These are phyloP conservation scores for Pseudocheirus occidentalis DNA, from an alignment of 2,797 vertebrate genomes.

Conservation along the genomic window DNA sequence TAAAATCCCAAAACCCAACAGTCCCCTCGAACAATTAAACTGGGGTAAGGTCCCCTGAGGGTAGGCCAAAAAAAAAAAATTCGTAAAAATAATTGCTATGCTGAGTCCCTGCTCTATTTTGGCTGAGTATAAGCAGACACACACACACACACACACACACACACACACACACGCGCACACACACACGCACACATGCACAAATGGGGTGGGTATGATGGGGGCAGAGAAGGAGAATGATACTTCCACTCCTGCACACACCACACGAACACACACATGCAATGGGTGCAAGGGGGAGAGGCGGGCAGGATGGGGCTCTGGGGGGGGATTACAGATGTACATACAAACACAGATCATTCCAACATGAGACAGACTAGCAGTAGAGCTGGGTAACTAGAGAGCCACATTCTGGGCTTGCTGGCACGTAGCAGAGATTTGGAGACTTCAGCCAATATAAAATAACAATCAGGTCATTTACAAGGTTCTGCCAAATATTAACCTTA, in stretches of 20 bases:
- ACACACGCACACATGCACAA: not conserved
- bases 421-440: conserved; percentile 81
- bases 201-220: no score
- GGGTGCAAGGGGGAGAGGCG: not conserved
- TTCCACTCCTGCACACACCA: not conserved
- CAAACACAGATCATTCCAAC: conserved; percentile 76
- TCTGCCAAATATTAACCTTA: conserved; percentile 88
- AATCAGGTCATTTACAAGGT: conserved; percentile 88
- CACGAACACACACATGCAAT: not conserved
- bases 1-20: conserved; percentile 86
- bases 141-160: conserved; percentile 10
- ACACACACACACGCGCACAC: not conserved
- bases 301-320: not conserved
- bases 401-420: conserved; percentile 81
- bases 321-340: not conserved
- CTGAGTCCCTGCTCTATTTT: conserved; percentile 83
- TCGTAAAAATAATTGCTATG: conserved; percentile 85
- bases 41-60: conserved; percentile 85
- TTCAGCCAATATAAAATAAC: conserved; percentile 88
- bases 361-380: conserved; percentile 78
- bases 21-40: conserved; percentile 85
- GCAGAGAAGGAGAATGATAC: not conserved
- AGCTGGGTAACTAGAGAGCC: conserved; percentile 82
- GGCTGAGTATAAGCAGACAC: conserved; percentile 80
- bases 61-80: conserved; percentile 84